These are phyloP conservation scores for Idaea aversata DNA, from an alignment of 2,888 invertebrate species.

Conservation along the genomic window DNA sequence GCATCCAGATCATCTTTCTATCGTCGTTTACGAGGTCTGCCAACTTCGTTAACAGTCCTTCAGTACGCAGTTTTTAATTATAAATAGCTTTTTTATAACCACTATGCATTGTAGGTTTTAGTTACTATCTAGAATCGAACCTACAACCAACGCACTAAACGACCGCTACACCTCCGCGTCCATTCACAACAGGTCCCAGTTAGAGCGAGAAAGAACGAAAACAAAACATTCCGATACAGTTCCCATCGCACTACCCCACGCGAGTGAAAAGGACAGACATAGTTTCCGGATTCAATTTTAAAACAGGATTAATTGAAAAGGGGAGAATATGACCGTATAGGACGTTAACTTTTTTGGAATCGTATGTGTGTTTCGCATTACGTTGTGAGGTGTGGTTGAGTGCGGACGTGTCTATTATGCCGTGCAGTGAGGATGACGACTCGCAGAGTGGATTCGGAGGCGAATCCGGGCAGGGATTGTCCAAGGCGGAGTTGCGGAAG, in stretches of 20 bases:
- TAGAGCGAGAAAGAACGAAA: conserved; percentile 71
- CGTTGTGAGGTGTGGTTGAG: conserved; percentile 38
- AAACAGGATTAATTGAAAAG: conserved; percentile 52
- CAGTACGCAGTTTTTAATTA: too few relatives aligned
- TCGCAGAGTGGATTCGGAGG: conserved; percentile 69
- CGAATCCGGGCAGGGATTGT: conserved; percentile 78
- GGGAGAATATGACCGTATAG: conserved; percentile 67
- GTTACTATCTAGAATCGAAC: conserved; percentile 48
- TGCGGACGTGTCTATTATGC: conserved; percentile 67
- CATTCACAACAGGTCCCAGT: conserved; percentile 67
- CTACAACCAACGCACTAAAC: conserved; percentile 22
- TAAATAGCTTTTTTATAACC: too few relatives aligned
- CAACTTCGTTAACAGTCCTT: too few relatives aligned
- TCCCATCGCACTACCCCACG: conserved; percentile 54
- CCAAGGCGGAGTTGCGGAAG: conserved; percentile 86
- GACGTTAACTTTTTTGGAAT: conserved; percentile 57
- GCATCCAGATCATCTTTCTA: too few relatives aligned
- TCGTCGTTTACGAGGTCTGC: too few relatives aligned
- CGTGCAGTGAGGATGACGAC: conserved; percentile 83
- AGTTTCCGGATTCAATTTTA: conserved; percentile 37
- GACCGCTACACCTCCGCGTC: conserved; percentile 43
- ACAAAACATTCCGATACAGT: conserved; percentile 78
- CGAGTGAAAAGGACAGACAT: conserved; percentile 45
- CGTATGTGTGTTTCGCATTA: conserved; percentile 37
- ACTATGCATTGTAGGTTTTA: not conserved